A percentile compares a stretch with the other conserved stretches of the same genome.
These are phyloP conservation scores for Pampus argenteus DNA, from an alignment of 2,797 vertebrate species.

Conservation along the genomic window DNA sequence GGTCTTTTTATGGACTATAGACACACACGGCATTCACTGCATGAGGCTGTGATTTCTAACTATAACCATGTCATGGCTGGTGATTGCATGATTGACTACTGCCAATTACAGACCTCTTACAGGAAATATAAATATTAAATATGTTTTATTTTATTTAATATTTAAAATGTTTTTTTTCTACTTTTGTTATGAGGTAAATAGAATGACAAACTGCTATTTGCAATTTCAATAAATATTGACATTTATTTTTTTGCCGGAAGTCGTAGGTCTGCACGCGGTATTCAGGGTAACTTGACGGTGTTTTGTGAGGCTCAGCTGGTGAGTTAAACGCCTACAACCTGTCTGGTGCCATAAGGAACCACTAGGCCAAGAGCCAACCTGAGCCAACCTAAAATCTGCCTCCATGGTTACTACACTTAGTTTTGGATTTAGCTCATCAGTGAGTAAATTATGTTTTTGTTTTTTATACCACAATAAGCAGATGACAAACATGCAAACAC, in stretches of 20 bases:
- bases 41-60: too few relatives aligned
- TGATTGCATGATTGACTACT: fast-evolving
- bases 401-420: conserved; percentile 17
- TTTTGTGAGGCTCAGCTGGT: conserved; percentile 74
- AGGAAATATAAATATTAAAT: background rate
- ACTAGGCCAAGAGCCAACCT: conserved; percentile 23
- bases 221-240: conserved; percentile 14
- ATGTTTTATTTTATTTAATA: fast-evolving
- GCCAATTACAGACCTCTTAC: background rate
- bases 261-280: background rate
- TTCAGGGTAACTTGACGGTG: background rate
- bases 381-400: conserved; percentile 29
- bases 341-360: conserved; percentile 29
- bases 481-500: background rate
- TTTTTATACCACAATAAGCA: background rate
- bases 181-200: background rate
- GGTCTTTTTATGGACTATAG: too few relatives aligned
- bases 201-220: background rate
- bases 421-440: conserved; percentile 5
- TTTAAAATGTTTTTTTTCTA: fast-evolving
- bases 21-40: fast-evolving
- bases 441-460: background rate
- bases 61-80: background rate
- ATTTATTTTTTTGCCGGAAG: conserved; percentile 5
- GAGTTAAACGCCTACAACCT: conserved; percentile 58